phyloP scores from a whole-genome alignment of 2,888 invertebrate genomes.

The Synanthedon andrenaeformis region DNA sequence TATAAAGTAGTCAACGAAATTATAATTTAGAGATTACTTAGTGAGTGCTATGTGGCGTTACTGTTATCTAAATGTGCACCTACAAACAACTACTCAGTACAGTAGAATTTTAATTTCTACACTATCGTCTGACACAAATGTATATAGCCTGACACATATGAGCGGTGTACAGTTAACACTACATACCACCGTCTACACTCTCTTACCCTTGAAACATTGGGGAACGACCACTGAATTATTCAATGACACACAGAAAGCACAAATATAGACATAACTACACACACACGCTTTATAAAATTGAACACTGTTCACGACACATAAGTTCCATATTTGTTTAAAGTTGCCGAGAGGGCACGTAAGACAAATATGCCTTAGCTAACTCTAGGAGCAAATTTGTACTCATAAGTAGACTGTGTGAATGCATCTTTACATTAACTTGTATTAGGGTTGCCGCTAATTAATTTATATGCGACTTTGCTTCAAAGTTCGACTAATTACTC shows the following conservation, averaged over 20 bases:
- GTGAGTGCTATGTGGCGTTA: no score
- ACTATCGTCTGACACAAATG: no score
- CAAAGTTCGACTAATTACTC: constrained; percentile 10
- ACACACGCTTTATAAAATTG: constrained; percentile 36
- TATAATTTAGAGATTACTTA: no score
- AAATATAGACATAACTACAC: constrained; percentile 62
- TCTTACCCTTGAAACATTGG: constrained; percentile 66
- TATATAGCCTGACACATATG: no score
- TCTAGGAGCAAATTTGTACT: constrained; percentile 58
- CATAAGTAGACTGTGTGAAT: constrained; percentile 56
- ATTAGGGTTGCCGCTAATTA: constrained; percentile 47
- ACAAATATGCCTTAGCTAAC: constrained; percentile 61
- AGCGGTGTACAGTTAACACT: neutral
- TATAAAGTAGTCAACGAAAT: no score
- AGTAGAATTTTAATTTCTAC: no score
- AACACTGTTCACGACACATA: constrained; percentile 32
- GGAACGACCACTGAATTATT: constrained; percentile 67
- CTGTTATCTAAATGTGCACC: no score
- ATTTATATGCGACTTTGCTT: constrained; percentile 27
- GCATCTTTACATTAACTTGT: constrained; percentile 44
- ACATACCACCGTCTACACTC: constrained; percentile 33
- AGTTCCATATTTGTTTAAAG: constrained; percentile 52
- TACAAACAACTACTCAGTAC: no score
- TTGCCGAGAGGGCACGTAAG: constrained; percentile 45
- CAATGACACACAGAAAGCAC: constrained; percentile 64